Conservation (phyloP, 2,888 invertebrate species). For the Pharmacophagus antenor region DNA sequence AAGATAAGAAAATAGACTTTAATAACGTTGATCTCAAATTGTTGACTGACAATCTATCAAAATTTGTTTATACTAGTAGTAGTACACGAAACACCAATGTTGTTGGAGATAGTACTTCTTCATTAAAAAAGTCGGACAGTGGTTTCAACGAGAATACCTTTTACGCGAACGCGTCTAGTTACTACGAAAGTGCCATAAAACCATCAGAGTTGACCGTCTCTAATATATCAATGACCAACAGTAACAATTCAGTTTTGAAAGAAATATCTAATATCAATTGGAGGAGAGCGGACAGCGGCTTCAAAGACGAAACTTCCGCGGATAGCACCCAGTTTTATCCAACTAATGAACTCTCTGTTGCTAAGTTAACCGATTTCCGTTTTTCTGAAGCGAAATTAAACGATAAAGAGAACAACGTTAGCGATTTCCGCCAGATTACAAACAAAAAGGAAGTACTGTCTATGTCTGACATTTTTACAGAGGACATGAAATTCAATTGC, state of each 20-base stretch:
- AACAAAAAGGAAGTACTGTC: slow-evolving; percentile 65
- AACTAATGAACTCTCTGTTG: slow-evolving; percentile 44
- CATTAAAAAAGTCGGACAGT: slow-evolving; percentile 69
- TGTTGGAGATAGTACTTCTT: slow-evolving; percentile 53
- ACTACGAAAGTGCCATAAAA: slow-evolving; percentile 77
- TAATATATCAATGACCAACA: slow-evolving; percentile 48
- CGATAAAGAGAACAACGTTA: slow-evolving; percentile 61
- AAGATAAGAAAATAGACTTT: slow-evolving; percentile 72
- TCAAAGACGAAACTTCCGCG: slow-evolving; percentile 69
- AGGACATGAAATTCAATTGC: slow-evolving; percentile 70
- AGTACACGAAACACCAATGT: slow-evolving; percentile 49
- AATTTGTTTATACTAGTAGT: slow-evolving; percentile 54
- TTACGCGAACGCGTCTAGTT: slow-evolving; percentile 68
- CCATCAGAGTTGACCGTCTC: slow-evolving; percentile 73
- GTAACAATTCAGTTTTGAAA: slow-evolving; percentile 56
- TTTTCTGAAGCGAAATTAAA: slow-evolving; percentile 56
- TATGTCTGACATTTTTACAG: slow-evolving; percentile 70
- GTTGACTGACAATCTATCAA: slow-evolving; percentile 67
- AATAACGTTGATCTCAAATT: slow-evolving; percentile 73
- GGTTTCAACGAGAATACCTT: slow-evolving; percentile 73
- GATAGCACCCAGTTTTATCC: slow-evolving; percentile 65
- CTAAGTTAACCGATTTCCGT: slow-evolving; percentile 48
- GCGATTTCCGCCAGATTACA: slow-evolving; percentile 52
- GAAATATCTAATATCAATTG: slow-evolving; percentile 73
- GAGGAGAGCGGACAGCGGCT: slow-evolving; percentile 75